These are phyloP conservation scores for Scaptomyza polygonia DNA, from an alignment of 2,888 invertebrate species.

Conservation along the genomic window DNA sequence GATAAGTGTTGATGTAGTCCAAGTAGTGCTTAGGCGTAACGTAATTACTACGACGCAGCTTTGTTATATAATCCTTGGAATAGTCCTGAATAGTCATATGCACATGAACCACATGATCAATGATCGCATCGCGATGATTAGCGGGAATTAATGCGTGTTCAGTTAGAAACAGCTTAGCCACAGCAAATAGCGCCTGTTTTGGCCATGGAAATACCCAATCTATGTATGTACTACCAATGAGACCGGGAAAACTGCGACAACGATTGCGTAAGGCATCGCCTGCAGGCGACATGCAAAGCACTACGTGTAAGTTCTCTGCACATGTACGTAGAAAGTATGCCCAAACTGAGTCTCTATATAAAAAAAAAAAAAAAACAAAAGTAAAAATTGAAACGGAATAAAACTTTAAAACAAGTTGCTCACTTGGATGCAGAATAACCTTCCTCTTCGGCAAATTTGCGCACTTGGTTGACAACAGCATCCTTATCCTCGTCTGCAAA, in stretches of 20 bases:
- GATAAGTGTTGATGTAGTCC: conserved; percentile 92
- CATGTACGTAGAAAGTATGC: conserved; percentile 91
- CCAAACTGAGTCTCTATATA: conserved; percentile 92
- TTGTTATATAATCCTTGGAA: conserved; percentile 89
- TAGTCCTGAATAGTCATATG: conserved; percentile 91
- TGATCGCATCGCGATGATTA: conserved; percentile 88
- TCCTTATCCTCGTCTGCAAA: conserved; percentile 96
- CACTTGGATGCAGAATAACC: conserved; percentile 91
- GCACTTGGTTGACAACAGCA: conserved; percentile 88
- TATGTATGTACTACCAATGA: conserved; percentile 95
- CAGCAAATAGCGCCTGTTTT: conserved; percentile 93
- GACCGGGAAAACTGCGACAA: conserved; percentile 95
- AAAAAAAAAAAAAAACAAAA: background rate
- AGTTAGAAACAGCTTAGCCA: conserved; percentile 92
- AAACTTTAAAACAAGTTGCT: conserved; percentile 6
- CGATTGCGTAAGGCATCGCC: conserved; percentile 92
- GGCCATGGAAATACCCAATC: conserved; percentile 99
- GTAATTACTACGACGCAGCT: conserved; percentile 92
- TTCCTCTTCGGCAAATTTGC: conserved; percentile 88
- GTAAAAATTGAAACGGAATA: background rate
- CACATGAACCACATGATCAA: conserved; percentile 94
- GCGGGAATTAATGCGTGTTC: conserved; percentile 86
- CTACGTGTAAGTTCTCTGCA: conserved; percentile 94
- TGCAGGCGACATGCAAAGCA: conserved; percentile 94
- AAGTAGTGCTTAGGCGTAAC: conserved; percentile 97